Percentiles rank a stretch among this genome's conserved stretches.
Conservation (phyloP, 2,113 vertebrate species). For the Austrofundulus limnaeus region DNA sequence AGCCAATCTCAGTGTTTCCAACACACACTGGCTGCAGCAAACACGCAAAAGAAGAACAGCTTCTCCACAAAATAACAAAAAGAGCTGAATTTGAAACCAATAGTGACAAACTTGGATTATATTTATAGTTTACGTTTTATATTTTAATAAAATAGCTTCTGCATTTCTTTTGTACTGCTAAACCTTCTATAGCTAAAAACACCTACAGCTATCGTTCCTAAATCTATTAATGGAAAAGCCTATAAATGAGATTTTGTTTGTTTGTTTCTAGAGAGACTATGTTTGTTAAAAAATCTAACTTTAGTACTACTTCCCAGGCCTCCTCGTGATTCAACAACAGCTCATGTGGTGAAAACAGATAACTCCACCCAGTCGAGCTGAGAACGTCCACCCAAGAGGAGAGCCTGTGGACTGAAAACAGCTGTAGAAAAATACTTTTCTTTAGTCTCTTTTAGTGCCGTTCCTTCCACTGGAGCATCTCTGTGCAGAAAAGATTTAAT, state of each 20-base stretch:
- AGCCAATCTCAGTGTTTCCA: slow-evolving; percentile 81
- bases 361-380: slow-evolving; percentile 36
- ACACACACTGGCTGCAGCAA: slow-evolving; percentile 76
- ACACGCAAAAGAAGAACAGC: slow-evolving; percentile 74
- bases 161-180: slow-evolving; percentile 36
- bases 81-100: slow-evolving; percentile 73
- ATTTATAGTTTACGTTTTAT: slow-evolving; percentile 25
- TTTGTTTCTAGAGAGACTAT: slow-evolving; percentile 56
- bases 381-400: slow-evolving; percentile 36
- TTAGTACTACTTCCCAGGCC: slow-evolving; percentile 44
- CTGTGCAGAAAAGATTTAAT: slow-evolving; percentile 25
- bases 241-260: slow-evolving; percentile 51
- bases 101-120: slow-evolving; percentile 51
- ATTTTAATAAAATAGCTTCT: slow-evolving; percentile 77
- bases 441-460: slow-evolving; percentile 20
- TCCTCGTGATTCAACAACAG: slow-evolving; percentile 47
- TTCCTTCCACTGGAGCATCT: slow-evolving; percentile 22
- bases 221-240: slow-evolving; percentile 52
- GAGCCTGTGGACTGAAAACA: slow-evolving; percentile 53
- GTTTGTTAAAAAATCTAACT: slow-evolving; percentile 74
- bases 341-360: slow-evolving; percentile 41
- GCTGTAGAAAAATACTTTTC: slow-evolving; percentile 78
- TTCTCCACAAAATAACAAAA: slow-evolving; percentile 63
- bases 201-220: slow-evolving; percentile 27
- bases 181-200: slow-evolving; percentile 45